Evolutionary conservation across 2,888 invertebrate genomes (phyloP), one percentile per base, ranked within the genome.

Genomic region (Elmis aenea): DNA sequence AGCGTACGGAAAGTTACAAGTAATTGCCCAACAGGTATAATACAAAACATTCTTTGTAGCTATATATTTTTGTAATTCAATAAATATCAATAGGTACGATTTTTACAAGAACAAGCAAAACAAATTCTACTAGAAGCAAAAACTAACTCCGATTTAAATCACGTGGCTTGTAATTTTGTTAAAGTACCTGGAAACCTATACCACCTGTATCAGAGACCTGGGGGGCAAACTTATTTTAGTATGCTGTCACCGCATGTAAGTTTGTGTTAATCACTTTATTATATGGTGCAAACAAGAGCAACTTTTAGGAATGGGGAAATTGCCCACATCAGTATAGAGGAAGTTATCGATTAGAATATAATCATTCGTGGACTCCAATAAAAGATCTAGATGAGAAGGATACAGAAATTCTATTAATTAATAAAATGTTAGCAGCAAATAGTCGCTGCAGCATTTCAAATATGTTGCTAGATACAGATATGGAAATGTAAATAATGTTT

Each of bases 171-270:
- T 60, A 86, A 86, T 62, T 77, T 87, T 58, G 71, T 76, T 10
- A 85, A 85, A 65, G 74, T 76, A 26, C 79, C 84, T 13, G 86
- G 86, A 1, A 73, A 75, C 18, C 66, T 77, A 12, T 87, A 87
- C 65, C 80, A 85, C 63, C 67, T 86, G 22, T 87, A 85, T 61
- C 64, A 77, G 55, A 68, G 76, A 54, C 55, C 69, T 26, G 75
- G 77, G 2, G 83, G 83, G 3, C 79, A 83, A 59, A 68, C 68
- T 42, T 85, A 84, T 62, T 81, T 86, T 52, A 83, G 85, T 26
- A 79, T 87, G 72, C 61, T 87, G 13, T 81, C 83, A 28, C 85
- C 85, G 15, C 66, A 80, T 66, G 83, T 83, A 64, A 59, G 55
- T 38, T 15, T 26, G 22, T 26, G 21, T 25, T 25, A 9, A 11